These are phyloP conservation scores for Tyria jacobaeae DNA, from an alignment of 2,888 invertebrate genomes.

Conservation along the genomic window DNA sequence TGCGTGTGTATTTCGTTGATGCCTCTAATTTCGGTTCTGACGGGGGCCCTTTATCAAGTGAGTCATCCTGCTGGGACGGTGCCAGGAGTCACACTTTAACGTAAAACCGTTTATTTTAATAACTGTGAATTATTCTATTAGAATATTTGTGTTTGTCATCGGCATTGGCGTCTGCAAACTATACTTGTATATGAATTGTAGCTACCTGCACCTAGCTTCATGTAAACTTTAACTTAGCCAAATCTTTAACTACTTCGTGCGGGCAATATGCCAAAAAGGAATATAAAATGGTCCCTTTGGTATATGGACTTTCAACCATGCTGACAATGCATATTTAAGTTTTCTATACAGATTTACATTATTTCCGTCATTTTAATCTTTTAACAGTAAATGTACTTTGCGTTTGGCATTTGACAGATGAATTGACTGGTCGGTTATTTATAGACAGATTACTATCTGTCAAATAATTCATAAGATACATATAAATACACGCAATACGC, in stretches of 20 bases:
- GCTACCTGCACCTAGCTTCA: background rate
- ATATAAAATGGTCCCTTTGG: background rate
- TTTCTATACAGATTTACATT: background rate
- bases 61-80: too few relatives aligned
- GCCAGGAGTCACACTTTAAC: too few relatives aligned
- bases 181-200: background rate
- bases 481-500: background rate
- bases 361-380: background rate
- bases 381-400: background rate
- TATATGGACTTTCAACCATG: background rate
- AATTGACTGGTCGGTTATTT: background rate
- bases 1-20: too few relatives aligned
- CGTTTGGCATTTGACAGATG: background rate
- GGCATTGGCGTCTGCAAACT: too few relatives aligned
- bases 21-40: too few relatives aligned
- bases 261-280: background rate
- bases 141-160: too few relatives aligned
- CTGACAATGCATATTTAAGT: background rate
- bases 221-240: background rate
- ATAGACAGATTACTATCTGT: background rate
- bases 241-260: background rate
- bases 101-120: too few relatives aligned
- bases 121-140: too few relatives aligned
- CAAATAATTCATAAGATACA: background rate
- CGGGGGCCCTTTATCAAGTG: too few relatives aligned